These are phyloP conservation scores for Barypeithes pellucidus DNA, from an alignment of 2,888 invertebrate species.

Conservation along the genomic window DNA sequence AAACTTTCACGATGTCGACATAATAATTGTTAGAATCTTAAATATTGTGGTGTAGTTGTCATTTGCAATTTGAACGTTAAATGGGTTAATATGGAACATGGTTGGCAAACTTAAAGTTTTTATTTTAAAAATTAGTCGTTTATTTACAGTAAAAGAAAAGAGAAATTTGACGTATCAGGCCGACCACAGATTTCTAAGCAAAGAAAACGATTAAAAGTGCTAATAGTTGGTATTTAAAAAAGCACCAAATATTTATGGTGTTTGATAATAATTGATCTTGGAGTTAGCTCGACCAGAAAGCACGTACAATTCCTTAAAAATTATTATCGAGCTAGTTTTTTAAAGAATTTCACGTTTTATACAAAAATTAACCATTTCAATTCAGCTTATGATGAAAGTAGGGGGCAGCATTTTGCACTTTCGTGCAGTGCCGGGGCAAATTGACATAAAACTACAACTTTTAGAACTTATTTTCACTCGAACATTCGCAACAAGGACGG, in stretches of 20 bases:
- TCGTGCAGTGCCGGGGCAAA: too few species aligned
- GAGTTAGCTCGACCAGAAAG: conserved; percentile 10
- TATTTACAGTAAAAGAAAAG: conserved; percentile 36
- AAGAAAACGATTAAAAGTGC: conserved; percentile 37
- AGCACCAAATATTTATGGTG: background rate
- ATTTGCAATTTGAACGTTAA: conserved; percentile 34
- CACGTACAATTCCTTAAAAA: conserved; percentile 5
- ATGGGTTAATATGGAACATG: conserved; percentile 37
- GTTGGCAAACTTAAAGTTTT: conserved; percentile 26
- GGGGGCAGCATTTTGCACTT: too few species aligned
- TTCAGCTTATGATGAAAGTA: too few species aligned
- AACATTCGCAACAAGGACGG: too few species aligned
- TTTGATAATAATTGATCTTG: background rate
- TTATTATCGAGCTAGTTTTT: background rate
- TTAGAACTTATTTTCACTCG: too few species aligned
- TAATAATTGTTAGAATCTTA: conserved; percentile 47
- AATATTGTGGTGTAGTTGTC: conserved; percentile 26
- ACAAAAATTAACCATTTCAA: background rate
- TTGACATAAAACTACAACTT: too few species aligned
- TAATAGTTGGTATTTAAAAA: conserved; percentile 16
- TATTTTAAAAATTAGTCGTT: conserved; percentile 23
- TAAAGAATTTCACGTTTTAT: background rate
- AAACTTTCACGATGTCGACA: conserved; percentile 52
- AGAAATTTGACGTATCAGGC: conserved; percentile 28
- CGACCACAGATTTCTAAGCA: conserved; percentile 27